These are phyloP conservation scores for Onychorhynchus coronatus DNA, from an alignment of 2,113 vertebrate genomes.

Conservation along the genomic window DNA sequence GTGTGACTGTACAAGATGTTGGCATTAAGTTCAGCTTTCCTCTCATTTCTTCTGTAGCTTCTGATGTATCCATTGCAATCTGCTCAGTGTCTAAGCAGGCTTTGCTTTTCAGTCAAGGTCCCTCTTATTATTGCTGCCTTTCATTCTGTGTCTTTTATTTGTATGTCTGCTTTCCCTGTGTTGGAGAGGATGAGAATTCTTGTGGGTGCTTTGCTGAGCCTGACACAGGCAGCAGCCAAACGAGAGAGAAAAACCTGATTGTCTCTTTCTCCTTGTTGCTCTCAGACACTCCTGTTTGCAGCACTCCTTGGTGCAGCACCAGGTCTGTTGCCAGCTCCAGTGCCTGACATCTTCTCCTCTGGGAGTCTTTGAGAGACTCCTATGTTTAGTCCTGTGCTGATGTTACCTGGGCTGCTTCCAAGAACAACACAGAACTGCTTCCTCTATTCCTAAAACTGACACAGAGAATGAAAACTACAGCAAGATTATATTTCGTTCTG, in stretches of 20 bases:
- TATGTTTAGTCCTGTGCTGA: conserved; percentile 28
- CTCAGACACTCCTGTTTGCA: neutral
- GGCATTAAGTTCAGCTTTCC: neutral
- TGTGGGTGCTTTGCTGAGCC: neutral
- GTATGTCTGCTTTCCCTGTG: neutral
- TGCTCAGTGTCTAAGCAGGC: neutral
- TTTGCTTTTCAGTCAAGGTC: conserved; percentile 2
- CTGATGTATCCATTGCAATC: neutral
- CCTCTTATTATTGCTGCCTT: neutral
- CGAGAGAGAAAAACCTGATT: neutral
- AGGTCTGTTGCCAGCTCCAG: neutral
- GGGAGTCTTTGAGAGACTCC: conserved; percentile 10
- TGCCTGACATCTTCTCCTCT: conserved; percentile 32
- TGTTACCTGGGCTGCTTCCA: conserved; percentile 58
- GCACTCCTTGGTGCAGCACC: neutral
- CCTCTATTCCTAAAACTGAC: conserved; percentile 47
- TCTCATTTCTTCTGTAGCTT: neutral
- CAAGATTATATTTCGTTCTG: conserved; percentile 62
- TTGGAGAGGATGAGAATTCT: neutral
- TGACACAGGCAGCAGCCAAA: neutral
- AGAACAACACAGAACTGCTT: conserved; percentile 27
- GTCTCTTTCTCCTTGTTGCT: neutral
- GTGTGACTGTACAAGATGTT: neutral
- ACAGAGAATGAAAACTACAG: conserved; percentile 34
- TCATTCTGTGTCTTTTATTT: neutral